phyloP scores from a whole-genome alignment of 1,140 invertebrate genomes.

The Phymastichus coffea region DNA sequence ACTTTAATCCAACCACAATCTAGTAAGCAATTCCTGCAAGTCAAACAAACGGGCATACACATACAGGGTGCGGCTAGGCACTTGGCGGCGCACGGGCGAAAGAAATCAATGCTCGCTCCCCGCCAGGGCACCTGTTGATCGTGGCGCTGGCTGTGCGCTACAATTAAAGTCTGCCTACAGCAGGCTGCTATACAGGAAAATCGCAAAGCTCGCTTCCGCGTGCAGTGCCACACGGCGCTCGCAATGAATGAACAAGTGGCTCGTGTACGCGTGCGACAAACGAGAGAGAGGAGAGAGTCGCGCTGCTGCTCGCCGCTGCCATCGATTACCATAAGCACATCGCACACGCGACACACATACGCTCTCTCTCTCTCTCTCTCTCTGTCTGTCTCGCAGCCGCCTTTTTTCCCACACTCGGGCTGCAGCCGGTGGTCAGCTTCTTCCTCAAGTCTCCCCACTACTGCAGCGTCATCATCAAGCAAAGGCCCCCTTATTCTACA shows the following conservation, averaged over 20 bases:
- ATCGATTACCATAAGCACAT: constrained; percentile 23
- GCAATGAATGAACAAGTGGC: neutral
- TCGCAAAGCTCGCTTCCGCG: too few species aligned
- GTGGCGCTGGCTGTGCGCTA: too few species aligned
- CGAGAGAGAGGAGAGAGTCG: neutral
- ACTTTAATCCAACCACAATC: too few species aligned
- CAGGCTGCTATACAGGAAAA: too few species aligned
- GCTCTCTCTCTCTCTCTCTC: constrained; percentile 22
- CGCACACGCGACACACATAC: constrained; percentile 20
- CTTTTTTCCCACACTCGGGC: constrained; percentile 25
- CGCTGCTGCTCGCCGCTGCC: neutral
- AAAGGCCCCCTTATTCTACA: neutral
- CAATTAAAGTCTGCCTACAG: too few species aligned
- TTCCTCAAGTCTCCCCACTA: neutral
- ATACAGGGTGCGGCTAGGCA: too few species aligned
- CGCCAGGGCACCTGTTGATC: too few species aligned
- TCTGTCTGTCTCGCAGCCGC: too few species aligned
- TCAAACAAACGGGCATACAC: too few species aligned
- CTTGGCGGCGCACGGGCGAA: too few species aligned
- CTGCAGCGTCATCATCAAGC: neutral
- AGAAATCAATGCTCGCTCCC: too few species aligned
- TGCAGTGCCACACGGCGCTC: neutral
- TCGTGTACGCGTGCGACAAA: neutral
- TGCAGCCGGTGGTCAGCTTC: constrained; percentile 13
- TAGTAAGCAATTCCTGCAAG: too few species aligned